Percentiles rank a stretch among this genome's conserved stretches.
These are phyloP conservation scores for Acanthurus leucopareius DNA, from an alignment of 2,797 vertebrate species.

Conservation along the genomic window DNA sequence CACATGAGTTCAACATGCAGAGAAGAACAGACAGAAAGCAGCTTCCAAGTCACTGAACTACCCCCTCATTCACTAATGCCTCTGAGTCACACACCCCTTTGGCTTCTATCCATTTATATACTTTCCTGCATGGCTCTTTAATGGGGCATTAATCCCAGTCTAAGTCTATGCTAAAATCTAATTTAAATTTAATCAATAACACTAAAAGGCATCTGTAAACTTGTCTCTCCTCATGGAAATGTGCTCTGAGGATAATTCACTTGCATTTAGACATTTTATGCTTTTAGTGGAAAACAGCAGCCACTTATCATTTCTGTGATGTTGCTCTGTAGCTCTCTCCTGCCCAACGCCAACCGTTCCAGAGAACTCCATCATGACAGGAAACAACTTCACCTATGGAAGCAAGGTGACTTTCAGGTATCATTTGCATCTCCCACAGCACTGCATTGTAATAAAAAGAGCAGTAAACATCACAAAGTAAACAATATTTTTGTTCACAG, in stretches of 20 bases:
- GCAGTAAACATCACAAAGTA: background rate
- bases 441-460: slow-evolving; percentile 4
- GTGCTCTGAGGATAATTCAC: background rate
- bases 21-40: too few species aligned
- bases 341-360: slow-evolving; percentile 88
- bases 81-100: too few species aligned
- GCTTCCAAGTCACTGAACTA: too few species aligned
- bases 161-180: background rate
- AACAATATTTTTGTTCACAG: fast-evolving
- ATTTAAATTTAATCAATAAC: slow-evolving; percentile 12
- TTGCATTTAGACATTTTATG: background rate
- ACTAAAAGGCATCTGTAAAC: background rate
- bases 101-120: slow-evolving; percentile 3
- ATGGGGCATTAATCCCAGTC: background rate
- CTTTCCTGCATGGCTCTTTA: slow-evolving; percentile 13
- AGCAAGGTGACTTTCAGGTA: slow-evolving; percentile 97
- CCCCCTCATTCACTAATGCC: too few species aligned
- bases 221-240: background rate
- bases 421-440: slow-evolving; percentile 65
- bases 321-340: slow-evolving; percentile 86
- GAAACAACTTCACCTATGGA: slow-evolving; percentile 92
- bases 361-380: slow-evolving; percentile 89
- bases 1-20: too few species aligned
- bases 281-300: too few species aligned
- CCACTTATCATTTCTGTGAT: slow-evolving; percentile 15